Evolutionary conservation across 2,797 vertebrate genomes (phyloP).

Genomic region (Pseudotriccus pelzelni): DNA sequence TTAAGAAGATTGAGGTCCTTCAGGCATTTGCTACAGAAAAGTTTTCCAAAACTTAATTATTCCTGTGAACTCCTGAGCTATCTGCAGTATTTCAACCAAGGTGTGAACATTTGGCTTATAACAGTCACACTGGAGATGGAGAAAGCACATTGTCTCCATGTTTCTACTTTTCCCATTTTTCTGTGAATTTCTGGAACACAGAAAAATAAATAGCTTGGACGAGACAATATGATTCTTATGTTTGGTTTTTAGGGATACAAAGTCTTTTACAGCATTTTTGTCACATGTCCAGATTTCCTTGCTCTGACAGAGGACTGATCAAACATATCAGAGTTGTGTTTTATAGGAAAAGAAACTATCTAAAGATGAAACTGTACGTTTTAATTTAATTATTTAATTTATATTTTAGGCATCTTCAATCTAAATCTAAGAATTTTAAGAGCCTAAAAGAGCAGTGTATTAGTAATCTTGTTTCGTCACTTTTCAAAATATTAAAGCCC

Average conservation of each 20-base stretch:
- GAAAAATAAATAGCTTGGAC: neutral
- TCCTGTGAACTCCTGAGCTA: neutral
- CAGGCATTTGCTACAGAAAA: neutral
- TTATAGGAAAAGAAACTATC: neutral
- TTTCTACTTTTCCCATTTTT: neutral
- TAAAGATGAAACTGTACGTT: neutral
- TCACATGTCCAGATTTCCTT: neutral
- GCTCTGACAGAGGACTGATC: neutral
- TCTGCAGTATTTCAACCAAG: neutral
- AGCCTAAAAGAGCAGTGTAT: neutral
- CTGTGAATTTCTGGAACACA: neutral
- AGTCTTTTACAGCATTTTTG: neutral
- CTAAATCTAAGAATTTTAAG: neutral
- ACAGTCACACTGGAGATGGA: neutral
- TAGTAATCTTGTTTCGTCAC: neutral
- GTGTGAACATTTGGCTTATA: neutral
- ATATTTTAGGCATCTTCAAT: neutral
- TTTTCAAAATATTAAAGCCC: neutral
- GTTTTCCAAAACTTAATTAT: neutral
- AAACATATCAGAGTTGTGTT: neutral
- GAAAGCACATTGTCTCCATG: neutral
- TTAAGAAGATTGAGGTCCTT: neutral
- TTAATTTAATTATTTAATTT: neutral
- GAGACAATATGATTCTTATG: neutral
- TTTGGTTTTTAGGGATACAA: neutral